Evolutionary conservation across 2,113 vertebrate genomes (phyloP).

Genomic region (Melanerpes aurifrons): DNA sequence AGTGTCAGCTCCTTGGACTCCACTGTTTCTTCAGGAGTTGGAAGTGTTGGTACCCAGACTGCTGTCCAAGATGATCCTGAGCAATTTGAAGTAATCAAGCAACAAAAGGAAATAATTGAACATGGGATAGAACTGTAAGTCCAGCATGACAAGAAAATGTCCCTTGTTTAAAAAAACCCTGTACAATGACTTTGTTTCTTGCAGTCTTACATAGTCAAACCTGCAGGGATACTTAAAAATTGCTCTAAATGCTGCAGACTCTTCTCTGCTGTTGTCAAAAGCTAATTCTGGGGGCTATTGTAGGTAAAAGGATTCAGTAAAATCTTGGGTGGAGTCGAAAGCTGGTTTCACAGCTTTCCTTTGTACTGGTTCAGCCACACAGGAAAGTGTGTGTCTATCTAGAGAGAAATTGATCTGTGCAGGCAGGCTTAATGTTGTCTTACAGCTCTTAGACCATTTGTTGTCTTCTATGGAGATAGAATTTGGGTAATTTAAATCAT

Average conservation of each 20-base stretch:
- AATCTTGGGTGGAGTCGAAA: background rate
- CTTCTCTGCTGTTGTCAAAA: background rate
- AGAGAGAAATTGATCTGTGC: background rate
- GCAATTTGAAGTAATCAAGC: conserved; percentile 98
- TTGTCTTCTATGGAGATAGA: background rate
- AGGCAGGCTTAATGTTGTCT: background rate
- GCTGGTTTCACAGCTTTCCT: background rate
- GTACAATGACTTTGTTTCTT: background rate
- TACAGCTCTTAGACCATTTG: background rate
- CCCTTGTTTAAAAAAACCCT: background rate
- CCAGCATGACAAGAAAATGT: background rate
- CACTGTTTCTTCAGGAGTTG: conserved; percentile 85
- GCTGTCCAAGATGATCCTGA: conserved; percentile 90
- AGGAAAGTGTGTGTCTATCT: background rate
- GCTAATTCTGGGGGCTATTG: background rate
- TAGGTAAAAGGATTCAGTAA: background rate
- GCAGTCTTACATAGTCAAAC: background rate
- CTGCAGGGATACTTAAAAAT: background rate
- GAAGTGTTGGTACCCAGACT: conserved; percentile 75
- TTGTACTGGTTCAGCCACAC: background rate
- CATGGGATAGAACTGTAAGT: conserved; percentile 96
- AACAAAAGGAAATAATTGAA: conserved; percentile 98
- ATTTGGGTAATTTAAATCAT: background rate
- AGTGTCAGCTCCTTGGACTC: conserved; percentile 94
- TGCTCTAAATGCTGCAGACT: background rate